phyloP scores from a whole-genome alignment of 2,113 vertebrate genomes.

The Poeciliopsis turrubarensis region DNA sequence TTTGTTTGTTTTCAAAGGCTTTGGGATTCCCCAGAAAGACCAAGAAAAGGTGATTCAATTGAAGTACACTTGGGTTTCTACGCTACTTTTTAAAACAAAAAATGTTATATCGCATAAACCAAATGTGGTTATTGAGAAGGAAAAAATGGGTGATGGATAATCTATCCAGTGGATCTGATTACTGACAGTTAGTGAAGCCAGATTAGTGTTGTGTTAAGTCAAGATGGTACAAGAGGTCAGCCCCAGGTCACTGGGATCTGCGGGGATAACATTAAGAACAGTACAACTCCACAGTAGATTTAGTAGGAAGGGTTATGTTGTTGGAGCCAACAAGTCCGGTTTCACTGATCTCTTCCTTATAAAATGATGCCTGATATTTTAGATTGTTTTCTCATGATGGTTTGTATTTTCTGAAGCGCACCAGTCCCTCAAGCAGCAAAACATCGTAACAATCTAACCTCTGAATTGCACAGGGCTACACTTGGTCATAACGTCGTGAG shows the following conservation, averaged over 20 bases:
- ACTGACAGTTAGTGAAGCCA: slow-evolving; percentile 49
- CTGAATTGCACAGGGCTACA: too few species aligned
- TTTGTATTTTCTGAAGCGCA: too few species aligned
- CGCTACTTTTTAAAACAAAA: slow-evolving; percentile 21
- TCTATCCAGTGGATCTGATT: slow-evolving; percentile 55
- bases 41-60: background rate
- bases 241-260: slow-evolving; percentile 27
- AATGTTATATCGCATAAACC: background rate
- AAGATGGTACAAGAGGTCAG: slow-evolving; percentile 35
- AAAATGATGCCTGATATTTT: too few species aligned
- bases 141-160: slow-evolving; percentile 35
- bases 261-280: slow-evolving; percentile 27
- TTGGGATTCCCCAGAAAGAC: slow-evolving; percentile 9
- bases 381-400: too few species aligned
- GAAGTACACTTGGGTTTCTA: slow-evolving; percentile 4
- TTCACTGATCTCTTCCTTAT: too few species aligned
- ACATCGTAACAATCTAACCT: too few species aligned
- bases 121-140: slow-evolving; percentile 37
- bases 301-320: background rate
- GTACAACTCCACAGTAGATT: slow-evolving; percentile 6
- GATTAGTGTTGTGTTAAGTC: slow-evolving; percentile 52
- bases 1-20: background rate
- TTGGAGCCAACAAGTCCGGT: slow-evolving; percentile 1
- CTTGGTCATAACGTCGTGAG: too few species aligned
- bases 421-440: too few species aligned